These are phyloP conservation scores for Athetis lepigone DNA, from an alignment of 2,888 invertebrate species.

Conservation along the genomic window DNA sequence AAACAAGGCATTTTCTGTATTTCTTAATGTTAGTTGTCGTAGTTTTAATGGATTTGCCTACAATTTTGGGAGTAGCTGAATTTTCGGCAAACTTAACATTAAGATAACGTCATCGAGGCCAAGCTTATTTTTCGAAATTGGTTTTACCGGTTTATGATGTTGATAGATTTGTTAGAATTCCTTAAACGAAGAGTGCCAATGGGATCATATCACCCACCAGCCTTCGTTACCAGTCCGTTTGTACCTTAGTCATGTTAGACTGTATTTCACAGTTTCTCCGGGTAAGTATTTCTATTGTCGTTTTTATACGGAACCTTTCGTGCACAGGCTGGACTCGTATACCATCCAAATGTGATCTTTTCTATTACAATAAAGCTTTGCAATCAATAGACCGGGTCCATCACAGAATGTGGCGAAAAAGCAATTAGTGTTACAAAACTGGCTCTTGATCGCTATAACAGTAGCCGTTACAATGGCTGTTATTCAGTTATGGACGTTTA, in stretches of 20 bases:
- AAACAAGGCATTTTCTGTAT: conserved; percentile 2
- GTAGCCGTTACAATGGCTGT: conserved; percentile 31
- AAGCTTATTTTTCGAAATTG: not conserved
- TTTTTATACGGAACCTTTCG: too few species aligned
- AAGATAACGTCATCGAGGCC: not conserved
- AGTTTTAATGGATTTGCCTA: not conserved
- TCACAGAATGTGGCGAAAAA: conserved; percentile 37
- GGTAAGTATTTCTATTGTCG: too few species aligned
- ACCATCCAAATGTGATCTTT: too few species aligned
- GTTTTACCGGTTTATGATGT: conserved; percentile 5
- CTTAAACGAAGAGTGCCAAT: too few species aligned
- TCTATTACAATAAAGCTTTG: conserved; percentile 27
- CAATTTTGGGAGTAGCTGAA: not conserved
- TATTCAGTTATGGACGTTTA: conserved; percentile 46
- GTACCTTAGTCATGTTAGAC: too few species aligned
- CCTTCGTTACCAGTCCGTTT: too few species aligned
- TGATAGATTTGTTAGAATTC: conserved; percentile 32
- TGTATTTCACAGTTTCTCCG: too few species aligned
- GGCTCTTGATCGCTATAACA: conserved; percentile 35
- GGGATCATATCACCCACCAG: too few species aligned
- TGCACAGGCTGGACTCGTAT: too few species aligned
- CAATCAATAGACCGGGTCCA: conserved; percentile 36
- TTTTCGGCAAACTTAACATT: not conserved
- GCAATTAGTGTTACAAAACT: conserved; percentile 23
- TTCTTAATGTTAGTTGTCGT: not conserved